These are phyloP conservation scores for Pseudeuparius sepicola DNA, from an alignment of 2,888 invertebrate species.

Conservation along the genomic window DNA sequence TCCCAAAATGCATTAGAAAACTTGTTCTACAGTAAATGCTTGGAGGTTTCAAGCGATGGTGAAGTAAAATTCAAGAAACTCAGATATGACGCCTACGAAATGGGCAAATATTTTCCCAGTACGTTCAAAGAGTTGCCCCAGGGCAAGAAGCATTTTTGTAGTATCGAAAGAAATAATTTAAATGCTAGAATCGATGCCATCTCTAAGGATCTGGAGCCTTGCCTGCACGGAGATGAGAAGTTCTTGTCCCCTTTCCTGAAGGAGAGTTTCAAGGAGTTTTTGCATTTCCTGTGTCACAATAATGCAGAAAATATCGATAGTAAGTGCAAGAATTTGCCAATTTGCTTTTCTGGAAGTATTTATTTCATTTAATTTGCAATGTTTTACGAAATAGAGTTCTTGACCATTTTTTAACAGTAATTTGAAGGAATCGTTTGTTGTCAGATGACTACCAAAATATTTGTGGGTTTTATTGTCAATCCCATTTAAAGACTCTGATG, in stretches of 20 bases:
- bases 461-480: no score
- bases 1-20: no score
- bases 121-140: constrained; percentile 15
- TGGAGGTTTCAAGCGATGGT: constrained; percentile 10
- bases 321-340: no score
- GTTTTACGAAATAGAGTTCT: no score
- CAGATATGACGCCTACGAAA: constrained; percentile 16
- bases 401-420: no score
- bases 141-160: constrained; percentile 13
- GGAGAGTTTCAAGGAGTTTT: constrained; percentile 16
- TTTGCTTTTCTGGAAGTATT: no score
- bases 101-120: constrained; percentile 15
- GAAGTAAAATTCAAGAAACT: constrained; percentile 15
- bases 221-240: constrained; percentile 12
- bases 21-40: constrained; percentile 16
- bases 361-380: no score
- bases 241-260: constrained; percentile 16
- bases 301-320: constrained; percentile 15
- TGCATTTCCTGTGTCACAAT: constrained; percentile 21
- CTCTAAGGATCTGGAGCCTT: constrained; percentile 14
- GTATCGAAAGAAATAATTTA: constrained; percentile 12
- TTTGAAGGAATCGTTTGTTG: no score
- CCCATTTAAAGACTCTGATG: no score
- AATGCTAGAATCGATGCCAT: constrained; percentile 14
- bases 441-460: no score